These are phyloP conservation scores for Zoanthus sociatus DNA, from an alignment of 92 coral and sea anemone species.

Conservation along the genomic window DNA sequence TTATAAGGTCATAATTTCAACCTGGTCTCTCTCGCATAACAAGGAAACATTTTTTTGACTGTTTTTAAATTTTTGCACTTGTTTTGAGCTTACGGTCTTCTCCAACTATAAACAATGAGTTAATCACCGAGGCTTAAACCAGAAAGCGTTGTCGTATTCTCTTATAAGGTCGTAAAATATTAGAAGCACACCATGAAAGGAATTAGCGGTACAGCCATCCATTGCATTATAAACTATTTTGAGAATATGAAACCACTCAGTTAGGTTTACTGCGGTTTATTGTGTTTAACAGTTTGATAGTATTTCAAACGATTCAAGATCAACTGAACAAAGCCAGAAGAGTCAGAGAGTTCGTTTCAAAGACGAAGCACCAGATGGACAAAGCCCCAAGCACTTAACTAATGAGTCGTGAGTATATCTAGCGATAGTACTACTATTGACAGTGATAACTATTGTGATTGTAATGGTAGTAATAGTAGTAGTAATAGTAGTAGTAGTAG, in stretches of 20 bases:
- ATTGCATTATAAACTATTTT: background rate
- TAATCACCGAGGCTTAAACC: too few species aligned
- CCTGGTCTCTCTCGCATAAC: too few species aligned
- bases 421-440: too few species aligned
- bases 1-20: too few species aligned
- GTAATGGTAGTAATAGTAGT: too few species aligned
- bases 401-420: constrained; percentile 59
- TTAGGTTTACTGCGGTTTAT: background rate
- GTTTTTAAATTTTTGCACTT: too few species aligned
- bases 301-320: constrained; percentile 45
- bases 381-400: constrained; percentile 79
- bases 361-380: constrained; percentile 91
- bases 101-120: too few species aligned
- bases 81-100: too few species aligned
- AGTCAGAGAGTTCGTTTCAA: constrained; percentile 32
- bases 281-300: constrained; percentile 71
- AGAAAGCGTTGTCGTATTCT: background rate
- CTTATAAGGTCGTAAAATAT: background rate
- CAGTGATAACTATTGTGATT: background rate
- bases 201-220: background rate
- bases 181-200: background rate
- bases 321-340: constrained; percentile 22
- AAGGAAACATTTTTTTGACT: too few species aligned
- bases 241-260: background rate
- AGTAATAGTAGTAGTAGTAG: too few species aligned